Evolutionary conservation across 2,888 invertebrate species (phyloP), one percentile per base, ranked within the genome.

Genomic region (Keiferia lycopersicella): DNA sequence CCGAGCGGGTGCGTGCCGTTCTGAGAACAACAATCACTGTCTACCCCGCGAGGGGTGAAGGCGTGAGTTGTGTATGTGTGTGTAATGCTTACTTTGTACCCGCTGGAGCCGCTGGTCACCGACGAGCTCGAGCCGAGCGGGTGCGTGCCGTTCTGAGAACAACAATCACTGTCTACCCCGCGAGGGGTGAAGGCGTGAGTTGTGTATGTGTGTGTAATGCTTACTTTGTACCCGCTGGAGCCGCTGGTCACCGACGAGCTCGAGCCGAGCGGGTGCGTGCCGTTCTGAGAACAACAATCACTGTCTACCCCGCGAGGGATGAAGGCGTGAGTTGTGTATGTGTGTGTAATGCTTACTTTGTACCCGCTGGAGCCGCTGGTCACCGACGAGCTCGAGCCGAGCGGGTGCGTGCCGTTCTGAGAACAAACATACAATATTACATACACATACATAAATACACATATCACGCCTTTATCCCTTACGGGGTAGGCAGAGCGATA

Each of bases 191-290:
- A n/a, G n/a, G n/a, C n/a, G n/a, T n/a, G n/a, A n/a, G n/a, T n/a
- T 30, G 30, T 30, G 30, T 30, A 6, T 30, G 16, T 30, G 26
- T 30, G 16, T 12, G 6, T 34, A 59, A 59, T 77, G 84, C 78
- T 86, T 84, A 92, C 91, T 86, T 92, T 92, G 68, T 92, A 92
- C n/a, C 92, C 91, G 63, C 92, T 92, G 1, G 92, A 91, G 0
- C 90, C 88, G 63, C 91, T 92, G 0, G 92, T 90, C 0, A 92
- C 92, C 0, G 92, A 92, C 0, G 92, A 92, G 69, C 90, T 91
- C 0, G 92, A 92, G 0, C 92, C 92, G 0, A 90, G 71, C 0
- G 88, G 84, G 65, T 91, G 91, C 0, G 87, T 88, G 1, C 92
- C 92, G 57, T 92, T 92, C 92, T 92, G 83, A 60, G 20, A 20